Evolutionary conservation across 2,113 vertebrate genomes (phyloP).

Genomic region (Chunga burmeisteri): DNA sequence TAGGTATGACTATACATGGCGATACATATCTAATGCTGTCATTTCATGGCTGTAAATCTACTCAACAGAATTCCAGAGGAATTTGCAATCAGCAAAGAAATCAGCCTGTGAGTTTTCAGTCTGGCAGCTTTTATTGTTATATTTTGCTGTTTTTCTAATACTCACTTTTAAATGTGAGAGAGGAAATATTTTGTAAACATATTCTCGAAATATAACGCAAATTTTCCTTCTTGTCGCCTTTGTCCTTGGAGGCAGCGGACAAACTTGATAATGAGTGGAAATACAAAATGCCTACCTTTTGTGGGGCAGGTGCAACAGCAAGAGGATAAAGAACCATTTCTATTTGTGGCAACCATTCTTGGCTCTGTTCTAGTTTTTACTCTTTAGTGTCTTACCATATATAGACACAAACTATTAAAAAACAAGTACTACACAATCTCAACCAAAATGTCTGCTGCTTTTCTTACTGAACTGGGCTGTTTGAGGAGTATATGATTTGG

Average conservation of each 20-base stretch:
- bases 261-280: neutral
- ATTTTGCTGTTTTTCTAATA: neutral
- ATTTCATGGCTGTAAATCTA: neutral
- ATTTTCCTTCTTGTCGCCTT: neutral
- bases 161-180: neutral
- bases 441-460: neutral
- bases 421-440: neutral
- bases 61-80: conserved; percentile 15
- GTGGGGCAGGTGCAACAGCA: neutral
- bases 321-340: neutral
- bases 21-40: neutral
- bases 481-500: neutral
- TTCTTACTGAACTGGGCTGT: neutral
- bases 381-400: neutral
- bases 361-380: neutral
- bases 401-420: neutral
- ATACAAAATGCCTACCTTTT: neutral
- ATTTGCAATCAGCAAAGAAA: neutral
- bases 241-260: neutral
- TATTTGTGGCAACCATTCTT: neutral
- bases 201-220: neutral
- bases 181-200: neutral
- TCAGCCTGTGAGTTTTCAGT: neutral
- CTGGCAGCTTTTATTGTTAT: neutral
- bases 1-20: conserved; percentile 17